Percentiles rank a stretch among this genome's conserved stretches.
These are phyloP conservation scores for Cygnus atratus DNA, from an alignment of 2,113 vertebrate species.

Conservation along the genomic window DNA sequence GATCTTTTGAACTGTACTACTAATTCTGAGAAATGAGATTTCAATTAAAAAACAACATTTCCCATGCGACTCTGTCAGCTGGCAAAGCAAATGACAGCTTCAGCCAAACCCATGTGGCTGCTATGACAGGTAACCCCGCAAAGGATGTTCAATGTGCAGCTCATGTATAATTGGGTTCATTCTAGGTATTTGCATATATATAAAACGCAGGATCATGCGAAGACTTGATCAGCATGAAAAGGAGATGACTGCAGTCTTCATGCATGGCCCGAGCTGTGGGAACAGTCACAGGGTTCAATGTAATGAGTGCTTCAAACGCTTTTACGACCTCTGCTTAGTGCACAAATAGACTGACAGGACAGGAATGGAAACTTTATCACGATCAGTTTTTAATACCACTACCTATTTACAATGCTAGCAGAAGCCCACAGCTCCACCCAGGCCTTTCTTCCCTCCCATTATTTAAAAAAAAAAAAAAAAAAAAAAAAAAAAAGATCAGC, in stretches of 20 bases:
- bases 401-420: neutral
- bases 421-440: neutral
- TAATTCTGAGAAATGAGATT: constrained; percentile 41
- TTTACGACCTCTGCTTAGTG: neutral
- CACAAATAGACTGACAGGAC: neutral
- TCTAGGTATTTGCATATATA: neutral
- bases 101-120: neutral
- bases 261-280: neutral
- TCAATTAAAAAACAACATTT: neutral
- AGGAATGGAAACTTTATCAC: neutral
- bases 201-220: neutral
- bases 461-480: neutral
- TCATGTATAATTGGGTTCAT: neutral
- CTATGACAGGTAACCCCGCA: neutral
- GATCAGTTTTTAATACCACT: neutral
- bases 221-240: neutral
- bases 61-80: neutral
- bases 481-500: neutral
- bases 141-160: neutral
- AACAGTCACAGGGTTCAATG: neutral
- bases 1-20: constrained; percentile 3
- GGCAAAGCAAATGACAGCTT: neutral
- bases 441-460: neutral
- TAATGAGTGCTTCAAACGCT: neutral
- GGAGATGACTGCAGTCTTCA: neutral